These are phyloP conservation scores for Lysiphlebus fabarum DNA, from an alignment of 1,140 invertebrate species.

Conservation along the genomic window DNA sequence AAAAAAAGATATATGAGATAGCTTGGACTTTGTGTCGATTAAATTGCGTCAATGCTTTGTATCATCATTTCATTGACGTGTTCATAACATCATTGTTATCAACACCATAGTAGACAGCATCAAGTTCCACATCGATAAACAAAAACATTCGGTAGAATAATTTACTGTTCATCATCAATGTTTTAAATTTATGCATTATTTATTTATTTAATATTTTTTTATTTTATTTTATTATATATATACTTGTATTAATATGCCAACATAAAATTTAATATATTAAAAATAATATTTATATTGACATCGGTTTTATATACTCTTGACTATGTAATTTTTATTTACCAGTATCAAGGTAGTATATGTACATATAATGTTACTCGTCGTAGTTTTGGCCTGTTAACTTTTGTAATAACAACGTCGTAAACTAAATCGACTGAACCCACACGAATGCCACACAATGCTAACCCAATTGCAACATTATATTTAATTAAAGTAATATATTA, in stretches of 20 bases:
- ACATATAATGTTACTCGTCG: no score
- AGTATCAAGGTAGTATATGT: no score
- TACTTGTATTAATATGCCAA: no score
- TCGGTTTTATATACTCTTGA: no score
- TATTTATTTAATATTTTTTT: no score
- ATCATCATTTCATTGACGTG: conserved; percentile 24
- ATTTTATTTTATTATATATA: no score
- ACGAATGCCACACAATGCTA: neutral
- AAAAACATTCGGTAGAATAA: neutral
- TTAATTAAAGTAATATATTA: neutral
- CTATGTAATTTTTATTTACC: no score
- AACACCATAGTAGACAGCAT: conserved; percentile 4
- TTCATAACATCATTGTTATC: conserved; percentile 28
- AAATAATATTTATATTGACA: no score
- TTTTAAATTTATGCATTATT: no score
- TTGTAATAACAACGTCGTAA: conserved; percentile 6
- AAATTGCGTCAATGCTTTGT: conserved; percentile 30
- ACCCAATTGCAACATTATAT: conserved; percentile 7
- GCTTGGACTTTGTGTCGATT: conserved; percentile 26
- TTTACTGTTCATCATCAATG: no score
- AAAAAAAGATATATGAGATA: neutral
- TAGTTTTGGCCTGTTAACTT: neutral
- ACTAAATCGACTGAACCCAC: neutral
- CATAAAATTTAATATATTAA: no score
- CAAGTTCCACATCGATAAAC: conserved; percentile 7